Conservation (phyloP, 1,140 invertebrate genomes). For the Lordiphosa mommai region DNA sequence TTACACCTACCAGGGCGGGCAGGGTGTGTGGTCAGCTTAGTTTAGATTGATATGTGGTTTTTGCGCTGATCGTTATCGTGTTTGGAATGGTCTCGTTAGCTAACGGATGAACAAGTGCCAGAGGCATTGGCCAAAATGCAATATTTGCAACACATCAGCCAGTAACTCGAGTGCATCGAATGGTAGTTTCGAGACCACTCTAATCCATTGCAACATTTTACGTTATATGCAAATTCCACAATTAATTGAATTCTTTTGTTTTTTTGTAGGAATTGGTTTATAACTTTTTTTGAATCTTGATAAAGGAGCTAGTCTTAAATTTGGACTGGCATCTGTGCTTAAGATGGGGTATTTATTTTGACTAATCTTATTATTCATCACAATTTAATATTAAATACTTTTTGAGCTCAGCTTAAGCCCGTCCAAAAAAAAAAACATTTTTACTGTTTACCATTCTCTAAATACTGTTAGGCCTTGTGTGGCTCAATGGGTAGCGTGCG, state of each 20-base stretch:
- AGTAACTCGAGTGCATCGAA: slow-evolving; percentile 7
- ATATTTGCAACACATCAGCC: slow-evolving; percentile 11
- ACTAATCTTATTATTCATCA: too few species aligned
- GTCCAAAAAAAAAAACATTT: too few species aligned
- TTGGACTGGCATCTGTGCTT: too few species aligned
- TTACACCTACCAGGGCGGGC: slow-evolving; percentile 3
- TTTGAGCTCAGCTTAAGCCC: too few species aligned
- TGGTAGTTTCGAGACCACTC: slow-evolving; percentile 79
- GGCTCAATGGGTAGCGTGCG: too few species aligned
- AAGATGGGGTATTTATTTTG: too few species aligned
- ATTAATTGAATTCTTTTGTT: background rate
- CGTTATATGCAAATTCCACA: slow-evolving; percentile 63
- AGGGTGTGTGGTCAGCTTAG: background rate
- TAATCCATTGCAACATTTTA: slow-evolving; percentile 71
- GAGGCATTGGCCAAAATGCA: slow-evolving; percentile 47
- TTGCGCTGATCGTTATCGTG: slow-evolving; percentile 72
- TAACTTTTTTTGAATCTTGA: background rate
- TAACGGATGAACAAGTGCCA: slow-evolving; percentile 63
- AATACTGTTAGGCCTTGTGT: too few species aligned
- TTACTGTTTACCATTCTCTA: too few species aligned
- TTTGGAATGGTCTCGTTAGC: slow-evolving; percentile 79
- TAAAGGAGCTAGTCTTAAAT: too few species aligned
- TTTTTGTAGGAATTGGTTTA: background rate
- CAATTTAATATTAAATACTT: too few species aligned
- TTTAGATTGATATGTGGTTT: slow-evolving; percentile 57